These are phyloP conservation scores for Carapus acus DNA, from an alignment of 2,797 vertebrate species.

Conservation along the genomic window DNA sequence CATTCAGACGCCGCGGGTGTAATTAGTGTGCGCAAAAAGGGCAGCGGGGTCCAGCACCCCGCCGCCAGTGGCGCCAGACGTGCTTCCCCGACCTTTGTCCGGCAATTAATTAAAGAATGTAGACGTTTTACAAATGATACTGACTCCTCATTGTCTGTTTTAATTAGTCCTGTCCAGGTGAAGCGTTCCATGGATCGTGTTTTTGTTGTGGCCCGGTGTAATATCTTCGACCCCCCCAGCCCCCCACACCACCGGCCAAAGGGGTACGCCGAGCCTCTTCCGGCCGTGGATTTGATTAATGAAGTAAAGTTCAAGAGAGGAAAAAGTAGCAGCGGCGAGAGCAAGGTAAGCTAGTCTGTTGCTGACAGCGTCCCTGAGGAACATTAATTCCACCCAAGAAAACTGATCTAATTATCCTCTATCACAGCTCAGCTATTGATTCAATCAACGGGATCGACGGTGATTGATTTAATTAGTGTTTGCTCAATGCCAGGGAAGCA, in stretches of 20 bases:
- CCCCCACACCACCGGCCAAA: no score
- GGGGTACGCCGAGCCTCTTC: no score
- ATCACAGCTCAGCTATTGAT: conserved; percentile 39
- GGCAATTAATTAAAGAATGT: no score
- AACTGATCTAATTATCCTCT: conserved; percentile 43
- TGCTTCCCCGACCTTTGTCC: no score
- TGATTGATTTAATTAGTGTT: conserved; percentile 45
- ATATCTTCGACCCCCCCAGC: no score
- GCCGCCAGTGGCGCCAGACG: no score
- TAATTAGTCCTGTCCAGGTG: no score
- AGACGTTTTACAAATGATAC: no score
- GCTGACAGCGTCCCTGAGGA: conserved; percentile 15
- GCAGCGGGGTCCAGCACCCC: not conserved
- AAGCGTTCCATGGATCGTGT: no score
- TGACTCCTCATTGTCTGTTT: no score
- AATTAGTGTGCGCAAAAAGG: conserved; percentile 12
- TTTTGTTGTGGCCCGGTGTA: no score
- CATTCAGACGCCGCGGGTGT: conserved; percentile 19
- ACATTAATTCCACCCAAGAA: conserved; percentile 31
- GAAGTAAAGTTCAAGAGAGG: not conserved
- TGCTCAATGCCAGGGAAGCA: conserved; percentile 17
- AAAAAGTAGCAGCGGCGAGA: not conserved
- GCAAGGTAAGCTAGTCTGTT: conserved; percentile 8
- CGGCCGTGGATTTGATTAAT: not conserved
- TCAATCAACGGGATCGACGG: conserved; percentile 31